Conservation (phyloP, 2,888 invertebrate species). For the Perdita meconis region DNA sequence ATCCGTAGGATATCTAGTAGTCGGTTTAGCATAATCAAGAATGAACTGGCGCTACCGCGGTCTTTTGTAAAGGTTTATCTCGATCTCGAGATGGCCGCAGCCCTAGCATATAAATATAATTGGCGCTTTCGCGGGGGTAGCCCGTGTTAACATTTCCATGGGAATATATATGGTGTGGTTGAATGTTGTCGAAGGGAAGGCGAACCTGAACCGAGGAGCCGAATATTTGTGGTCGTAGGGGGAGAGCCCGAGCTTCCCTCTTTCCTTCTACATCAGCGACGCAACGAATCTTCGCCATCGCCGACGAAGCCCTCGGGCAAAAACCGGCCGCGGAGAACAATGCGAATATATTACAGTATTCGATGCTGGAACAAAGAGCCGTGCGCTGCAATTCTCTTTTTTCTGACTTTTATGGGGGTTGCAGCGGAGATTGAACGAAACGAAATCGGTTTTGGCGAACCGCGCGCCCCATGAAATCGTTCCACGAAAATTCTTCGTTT, state of each 20-base stretch:
- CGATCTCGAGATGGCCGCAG: conserved; percentile 8
- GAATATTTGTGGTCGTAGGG: conserved; percentile 54
- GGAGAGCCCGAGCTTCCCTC: conserved; percentile 4
- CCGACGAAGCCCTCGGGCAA: conserved; percentile 57
- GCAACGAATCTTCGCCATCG: conserved; percentile 52
- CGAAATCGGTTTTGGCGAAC: conserved; percentile 46
- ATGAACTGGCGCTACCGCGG: conserved; percentile 45
- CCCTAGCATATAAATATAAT: conserved; percentile 49
- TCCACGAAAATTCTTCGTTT: conserved; percentile 55
- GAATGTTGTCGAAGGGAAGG: conserved; percentile 52
- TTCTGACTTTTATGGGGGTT: conserved; percentile 60
- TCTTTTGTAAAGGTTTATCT: conserved; percentile 6
- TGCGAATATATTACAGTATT: conserved; percentile 73
- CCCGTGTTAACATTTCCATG: conserved; percentile 54
- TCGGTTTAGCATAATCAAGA: conserved; percentile 53
- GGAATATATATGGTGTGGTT: conserved; percentile 46
- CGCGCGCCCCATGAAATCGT: conserved; percentile 32
- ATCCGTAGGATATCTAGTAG: conserved; percentile 19
- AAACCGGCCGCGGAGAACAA: conserved; percentile 70
- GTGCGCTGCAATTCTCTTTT: conserved; percentile 29
- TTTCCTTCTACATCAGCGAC: conserved; percentile 41
- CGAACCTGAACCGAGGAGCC: conserved; percentile 39
- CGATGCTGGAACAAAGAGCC: conserved; percentile 67
- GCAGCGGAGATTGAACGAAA: conserved; percentile 20
- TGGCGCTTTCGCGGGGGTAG: conserved; percentile 43